Conservation (phyloP, 1,140 invertebrate genomes). For the Campoletis sonorensis region DNA sequence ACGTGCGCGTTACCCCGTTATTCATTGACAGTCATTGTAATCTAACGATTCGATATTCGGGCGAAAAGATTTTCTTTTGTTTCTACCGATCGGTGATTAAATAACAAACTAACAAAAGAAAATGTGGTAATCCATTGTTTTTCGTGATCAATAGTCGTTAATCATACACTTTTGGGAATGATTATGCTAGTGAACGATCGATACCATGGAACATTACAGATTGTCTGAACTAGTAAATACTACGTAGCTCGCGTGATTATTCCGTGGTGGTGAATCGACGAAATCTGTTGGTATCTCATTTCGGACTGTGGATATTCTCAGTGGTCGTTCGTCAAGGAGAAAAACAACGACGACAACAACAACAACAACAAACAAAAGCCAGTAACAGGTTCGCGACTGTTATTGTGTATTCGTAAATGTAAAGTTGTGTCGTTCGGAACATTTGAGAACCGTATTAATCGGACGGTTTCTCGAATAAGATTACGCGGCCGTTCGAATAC, state of each 20-base stretch:
- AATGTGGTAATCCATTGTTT: conserved; percentile 10
- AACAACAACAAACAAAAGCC: too few species aligned
- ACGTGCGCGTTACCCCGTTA: conserved; percentile 49
- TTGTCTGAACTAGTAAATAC: not conserved
- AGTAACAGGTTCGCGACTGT: too few species aligned
- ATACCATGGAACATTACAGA: not conserved
- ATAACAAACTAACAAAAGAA: not conserved
- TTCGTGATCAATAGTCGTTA: not conserved
- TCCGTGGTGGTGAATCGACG: not conserved
- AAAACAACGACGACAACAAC: too few species aligned
- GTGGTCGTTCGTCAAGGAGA: conserved; percentile 47
- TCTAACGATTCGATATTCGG: not conserved
- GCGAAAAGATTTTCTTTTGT: not conserved
- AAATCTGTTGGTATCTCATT: not conserved
- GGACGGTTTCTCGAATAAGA: too few species aligned
- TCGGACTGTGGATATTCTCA: not conserved
- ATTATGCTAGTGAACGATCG: not conserved
- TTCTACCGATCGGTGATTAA: not conserved
- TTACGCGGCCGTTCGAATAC: too few species aligned
- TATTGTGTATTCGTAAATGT: too few species aligned
- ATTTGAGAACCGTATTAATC: too few species aligned
- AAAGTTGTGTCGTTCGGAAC: too few species aligned
- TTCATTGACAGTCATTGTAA: not conserved
- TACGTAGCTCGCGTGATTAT: not conserved
- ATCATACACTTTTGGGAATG: conserved; percentile 10